A percentile compares a stretch with the other conserved stretches of the same genome.
These are phyloP conservation scores for Nipponacmea schrenckii DNA, from an alignment of 2,888 invertebrate species.

Conservation along the genomic window DNA sequence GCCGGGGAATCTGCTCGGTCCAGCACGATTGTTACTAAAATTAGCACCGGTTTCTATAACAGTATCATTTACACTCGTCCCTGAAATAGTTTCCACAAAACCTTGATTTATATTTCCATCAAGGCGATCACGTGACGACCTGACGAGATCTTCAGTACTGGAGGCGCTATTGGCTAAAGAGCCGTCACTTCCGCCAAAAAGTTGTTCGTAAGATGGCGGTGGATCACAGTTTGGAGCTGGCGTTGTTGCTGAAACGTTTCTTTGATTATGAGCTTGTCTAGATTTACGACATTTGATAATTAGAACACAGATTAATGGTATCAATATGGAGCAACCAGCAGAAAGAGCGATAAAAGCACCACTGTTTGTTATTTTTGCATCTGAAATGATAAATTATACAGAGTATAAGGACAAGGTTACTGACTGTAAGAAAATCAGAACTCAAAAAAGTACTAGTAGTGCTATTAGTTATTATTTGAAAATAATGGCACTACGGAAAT, in stretches of 20 bases:
- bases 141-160: too few species aligned
- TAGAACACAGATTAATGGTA: conserved; percentile 32
- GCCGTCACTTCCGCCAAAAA: conserved; percentile 23
- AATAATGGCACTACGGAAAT: too few species aligned
- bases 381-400: background rate
- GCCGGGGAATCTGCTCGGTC: too few species aligned
- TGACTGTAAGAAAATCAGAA: background rate
- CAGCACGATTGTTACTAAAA: too few species aligned
- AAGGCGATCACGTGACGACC: too few species aligned
- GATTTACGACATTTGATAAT: conserved; percentile 29
- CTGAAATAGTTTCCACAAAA: too few species aligned
- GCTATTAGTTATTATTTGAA: too few species aligned
- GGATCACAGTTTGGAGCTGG: conserved; percentile 13
- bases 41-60: too few species aligned
- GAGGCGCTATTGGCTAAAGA: too few species aligned
- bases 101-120: too few species aligned
- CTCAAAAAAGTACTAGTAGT: too few species aligned
- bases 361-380: conserved; percentile 2
- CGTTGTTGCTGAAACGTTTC: background rate
- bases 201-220: conserved; percentile 34
- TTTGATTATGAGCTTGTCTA: conserved; percentile 9
- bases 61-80: too few species aligned
- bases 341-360: conserved; percentile 37
- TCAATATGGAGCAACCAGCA: conserved; percentile 30
- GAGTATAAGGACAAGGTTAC: background rate